These are phyloP conservation scores for Gasterosteus nipponicus DNA, from an alignment of 2,113 vertebrate species.

Conservation along the genomic window DNA sequence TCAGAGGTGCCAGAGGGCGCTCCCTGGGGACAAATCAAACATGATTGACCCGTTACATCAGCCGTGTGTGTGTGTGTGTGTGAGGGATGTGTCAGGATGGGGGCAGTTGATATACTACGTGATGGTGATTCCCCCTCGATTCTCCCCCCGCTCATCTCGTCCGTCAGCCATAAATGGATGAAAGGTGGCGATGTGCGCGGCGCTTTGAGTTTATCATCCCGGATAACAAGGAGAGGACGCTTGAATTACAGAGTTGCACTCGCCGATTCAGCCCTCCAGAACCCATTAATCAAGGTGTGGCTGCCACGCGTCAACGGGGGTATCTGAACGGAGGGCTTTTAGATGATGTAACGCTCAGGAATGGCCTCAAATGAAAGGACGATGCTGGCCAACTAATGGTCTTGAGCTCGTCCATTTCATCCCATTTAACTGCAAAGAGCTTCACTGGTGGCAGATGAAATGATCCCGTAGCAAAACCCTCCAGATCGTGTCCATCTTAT, in stretches of 20 bases:
- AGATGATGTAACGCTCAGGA: constrained; percentile 37
- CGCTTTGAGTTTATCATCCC: constrained; percentile 37
- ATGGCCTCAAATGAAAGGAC: constrained; percentile 14
- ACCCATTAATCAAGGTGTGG: constrained; percentile 32
- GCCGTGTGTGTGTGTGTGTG: constrained; percentile 34
- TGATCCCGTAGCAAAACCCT: neutral
- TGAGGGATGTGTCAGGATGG: constrained; percentile 24
- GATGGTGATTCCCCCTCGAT: constrained; percentile 61
- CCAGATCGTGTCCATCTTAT: too few relatives aligned
- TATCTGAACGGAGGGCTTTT: constrained; percentile 37
- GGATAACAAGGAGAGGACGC: constrained; percentile 50
- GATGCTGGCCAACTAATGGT: constrained; percentile 1
- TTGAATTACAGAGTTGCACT: constrained; percentile 50
- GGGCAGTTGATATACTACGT: constrained; percentile 51
- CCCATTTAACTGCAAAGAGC: neutral
- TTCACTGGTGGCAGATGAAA: neutral
- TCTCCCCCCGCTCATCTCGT: constrained; percentile 39
- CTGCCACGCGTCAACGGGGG: constrained; percentile 25
- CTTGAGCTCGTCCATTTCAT: neutral
- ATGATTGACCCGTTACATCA: constrained; percentile 75
- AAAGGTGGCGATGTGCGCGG: constrained; percentile 7
- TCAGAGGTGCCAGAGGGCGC: constrained; percentile 73
- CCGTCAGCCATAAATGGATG: constrained; percentile 45
- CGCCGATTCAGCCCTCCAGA: constrained; percentile 32
- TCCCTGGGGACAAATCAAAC: constrained; percentile 68